Base-by-base conservation (phyloP, 2,888 invertebrate species). In the Pristionchus japonicus region DNA sequence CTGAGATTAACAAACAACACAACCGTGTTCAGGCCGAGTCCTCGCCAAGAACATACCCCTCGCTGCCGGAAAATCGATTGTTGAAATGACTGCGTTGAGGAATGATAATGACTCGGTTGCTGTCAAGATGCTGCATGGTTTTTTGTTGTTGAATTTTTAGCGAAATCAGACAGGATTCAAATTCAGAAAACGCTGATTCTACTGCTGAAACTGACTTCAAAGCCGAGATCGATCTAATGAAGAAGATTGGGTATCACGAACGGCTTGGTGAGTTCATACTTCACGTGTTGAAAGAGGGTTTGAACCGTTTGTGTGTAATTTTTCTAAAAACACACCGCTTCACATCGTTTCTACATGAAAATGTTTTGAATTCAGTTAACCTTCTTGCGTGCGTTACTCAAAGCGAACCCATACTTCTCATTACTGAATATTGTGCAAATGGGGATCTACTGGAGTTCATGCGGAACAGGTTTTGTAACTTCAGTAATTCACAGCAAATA, bases 161-260 rank as follows among this genome's bases (percentile, higher is more conserved):
- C 11, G 37, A 70, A 17, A 70, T 17, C 6, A 64, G 4, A 64
- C 34, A 13, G 3, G 15, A 9, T 61, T 27, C n/a, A n/a, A n/a
- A 49, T 67, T n/a, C 47, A 86, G 67, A 86, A 49, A 23, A 43
- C n/a, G 86, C 86, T 3, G 86, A 86, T 34, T 23, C 34, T 2
- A 13, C 70, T 6, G 86, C 86, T 17, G 67, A 70, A 13, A 23
- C 47, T 20, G 67, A n/a, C 9, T 86, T 86, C 49, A 49, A n/a
- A 2, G 70, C 70, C 15, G 86, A 86, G 49, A 86, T 86, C 86
- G 70, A 47, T 15, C 86, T 86, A 43, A 86, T 86, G 86, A 86
- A 86, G 49, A 67, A 31, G 49, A 43, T 86, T 86, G 86, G 86
- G 0, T 86, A 86, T 34, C 86, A 86, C 13, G 86, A 86, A 49